Evolutionary conservation across 2,888 invertebrate species (phyloP), one percentile per base, ranked within the genome.

Genomic region (Timema cristinae): DNA sequence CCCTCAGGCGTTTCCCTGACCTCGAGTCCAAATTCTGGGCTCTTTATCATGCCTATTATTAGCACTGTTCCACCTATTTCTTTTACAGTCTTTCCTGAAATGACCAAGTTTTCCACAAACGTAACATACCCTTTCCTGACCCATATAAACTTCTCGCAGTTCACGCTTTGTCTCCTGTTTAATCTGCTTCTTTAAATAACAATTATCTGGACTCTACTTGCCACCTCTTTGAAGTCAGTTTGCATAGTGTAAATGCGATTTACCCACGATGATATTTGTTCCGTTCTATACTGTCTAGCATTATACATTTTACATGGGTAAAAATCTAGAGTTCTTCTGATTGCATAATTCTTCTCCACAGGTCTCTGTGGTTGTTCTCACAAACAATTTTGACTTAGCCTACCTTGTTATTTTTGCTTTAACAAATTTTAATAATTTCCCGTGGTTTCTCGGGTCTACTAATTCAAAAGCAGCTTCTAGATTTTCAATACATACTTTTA

Each of bases 211-310:
- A 63, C 32, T 15, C 32, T n/a, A 5, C 32, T 47, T 63, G 63
- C 32, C 7, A 16, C 63, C 48, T 16, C 63, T 48, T 15, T 63
- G 9, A 63, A 32, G 1, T 63, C 63, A 1, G 63, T 63, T 1
- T 47, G 47, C 63, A 63, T 63, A 32, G 63, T 63, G 63, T 63
- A 7, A 11, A 63, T 48, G 7, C 63, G 16, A 63, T 48, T 63
- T n/a, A 7, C 63, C 63, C 63, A 63, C 10, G 32, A 7, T 7
- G 63, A 32, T 1, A 63, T 32, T 8, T 32, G 47, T 63, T 15
- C 63, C 8, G 8, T 16, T 8, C 5, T 10, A 11, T 48, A 32
- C 48, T 63, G 63, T 13, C 63, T 63, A 1, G 63, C 16, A 63
- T 63, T 63, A 13, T 16, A 63, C 13, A 63, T 11, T 15, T 4